Evolutionary conservation across 2,888 invertebrate genomes (phyloP).

Genomic region (Carterocephalus palaemon): DNA sequence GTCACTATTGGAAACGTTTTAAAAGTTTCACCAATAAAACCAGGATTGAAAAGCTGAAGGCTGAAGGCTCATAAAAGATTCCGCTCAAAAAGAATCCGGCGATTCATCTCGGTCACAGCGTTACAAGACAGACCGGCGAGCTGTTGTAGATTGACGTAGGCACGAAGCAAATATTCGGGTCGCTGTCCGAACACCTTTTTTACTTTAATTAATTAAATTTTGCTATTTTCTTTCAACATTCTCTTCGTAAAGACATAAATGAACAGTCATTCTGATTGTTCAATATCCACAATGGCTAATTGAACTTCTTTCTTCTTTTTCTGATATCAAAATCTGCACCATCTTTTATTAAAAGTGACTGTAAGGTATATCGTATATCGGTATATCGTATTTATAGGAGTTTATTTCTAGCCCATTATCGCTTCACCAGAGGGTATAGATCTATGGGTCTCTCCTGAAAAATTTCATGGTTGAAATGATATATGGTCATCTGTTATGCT

Average conservation of each 20-base stretch:
- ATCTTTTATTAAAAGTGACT: no score
- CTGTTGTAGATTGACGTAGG: constrained; percentile 22
- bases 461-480: no score
- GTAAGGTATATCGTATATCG: no score
- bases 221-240: constrained; percentile 19
- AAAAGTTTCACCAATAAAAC: neutral
- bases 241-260: constrained; percentile 6
- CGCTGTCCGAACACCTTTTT: constrained; percentile 27
- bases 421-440: no score
- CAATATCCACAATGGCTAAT: constrained; percentile 1
- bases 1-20: no score
- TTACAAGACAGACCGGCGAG: constrained; percentile 16
- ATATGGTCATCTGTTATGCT: no score
- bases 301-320: no score
- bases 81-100: constrained; percentile 21
- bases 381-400: no score
- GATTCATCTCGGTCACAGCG: constrained; percentile 33
- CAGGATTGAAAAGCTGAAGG: constrained; percentile 1
- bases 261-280: neutral
- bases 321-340: no score
- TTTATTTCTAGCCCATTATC: no score
- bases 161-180: constrained; percentile 29
- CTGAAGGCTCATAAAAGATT: constrained; percentile 16
- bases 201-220: constrained; percentile 18
- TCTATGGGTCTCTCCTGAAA: no score